phyloP scores from a whole-genome alignment of 2,797 vertebrate genomes.

The Paramormyrops hopkinsi region DNA sequence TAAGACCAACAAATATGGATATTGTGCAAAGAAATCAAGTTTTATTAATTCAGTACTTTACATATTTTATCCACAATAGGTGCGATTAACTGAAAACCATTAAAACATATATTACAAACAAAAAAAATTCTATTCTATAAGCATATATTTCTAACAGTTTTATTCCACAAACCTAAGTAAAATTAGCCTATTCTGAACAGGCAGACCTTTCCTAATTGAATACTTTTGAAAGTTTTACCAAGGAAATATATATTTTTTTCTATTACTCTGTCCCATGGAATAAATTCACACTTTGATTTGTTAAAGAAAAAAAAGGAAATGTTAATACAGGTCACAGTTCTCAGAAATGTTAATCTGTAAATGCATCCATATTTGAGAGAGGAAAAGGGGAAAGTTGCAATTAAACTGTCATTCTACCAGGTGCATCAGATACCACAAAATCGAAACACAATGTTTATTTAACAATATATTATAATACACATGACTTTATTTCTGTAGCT shows the following conservation, averaged over 20 bases:
- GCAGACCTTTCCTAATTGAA: constrained; percentile 50
- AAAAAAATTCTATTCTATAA: not conserved
- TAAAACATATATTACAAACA: not conserved
- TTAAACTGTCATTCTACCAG: constrained; percentile 45
- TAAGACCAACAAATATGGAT: not conserved
- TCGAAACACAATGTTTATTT: constrained; percentile 26
- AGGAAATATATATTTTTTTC: constrained; percentile 47
- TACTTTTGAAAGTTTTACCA: constrained; percentile 49
- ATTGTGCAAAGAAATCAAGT: not conserved
- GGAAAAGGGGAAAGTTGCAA: constrained; percentile 40
- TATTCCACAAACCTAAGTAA: constrained; percentile 27
- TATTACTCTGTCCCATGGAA: constrained; percentile 58
- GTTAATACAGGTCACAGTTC: constrained; percentile 50
- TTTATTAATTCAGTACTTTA: not conserved
- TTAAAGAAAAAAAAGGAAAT: constrained; percentile 35
- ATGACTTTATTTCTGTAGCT: not conserved
- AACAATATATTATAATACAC: not conserved
- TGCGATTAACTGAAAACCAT: not conserved
- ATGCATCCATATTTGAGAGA: constrained; percentile 40
- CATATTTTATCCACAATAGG: not conserved
- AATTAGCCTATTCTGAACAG: constrained; percentile 29
- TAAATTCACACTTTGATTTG: constrained; percentile 60
- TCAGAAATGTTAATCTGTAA: constrained; percentile 62
- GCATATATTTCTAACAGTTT: no score
- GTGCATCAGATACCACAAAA: constrained; percentile 26